A percentile compares a stretch with the other conserved stretches of the same genome.
Evolutionary conservation across 2,888 invertebrate genomes (phyloP).

Genomic region (Drosophila macrospina): DNA sequence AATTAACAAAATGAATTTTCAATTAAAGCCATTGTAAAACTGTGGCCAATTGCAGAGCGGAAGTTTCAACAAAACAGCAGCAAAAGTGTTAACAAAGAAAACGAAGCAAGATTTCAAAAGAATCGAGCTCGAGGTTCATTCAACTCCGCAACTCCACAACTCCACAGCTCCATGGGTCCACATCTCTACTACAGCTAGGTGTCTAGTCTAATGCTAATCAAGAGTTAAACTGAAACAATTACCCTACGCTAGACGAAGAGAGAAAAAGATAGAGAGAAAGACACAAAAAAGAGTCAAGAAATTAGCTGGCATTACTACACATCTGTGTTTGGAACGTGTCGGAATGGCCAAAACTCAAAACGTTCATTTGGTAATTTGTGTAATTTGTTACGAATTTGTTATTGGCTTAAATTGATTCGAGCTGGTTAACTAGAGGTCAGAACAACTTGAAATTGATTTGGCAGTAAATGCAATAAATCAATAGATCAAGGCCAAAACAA

Average conservation of each 20-base stretch:
- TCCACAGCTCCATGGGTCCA: slow-evolving; percentile 2
- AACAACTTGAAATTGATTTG: slow-evolving; percentile 15
- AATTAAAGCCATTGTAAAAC: slow-evolving; percentile 56
- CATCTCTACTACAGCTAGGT: not conserved
- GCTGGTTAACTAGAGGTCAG: slow-evolving; percentile 35
- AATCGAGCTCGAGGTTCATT: slow-evolving; percentile 52
- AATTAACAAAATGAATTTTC: slow-evolving; percentile 67
- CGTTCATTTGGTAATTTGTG: slow-evolving; percentile 31
- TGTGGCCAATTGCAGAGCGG: slow-evolving; percentile 62
- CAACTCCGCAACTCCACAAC: slow-evolving; percentile 37
- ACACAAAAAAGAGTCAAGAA: slow-evolving; percentile 26
- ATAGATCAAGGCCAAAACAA: slow-evolving; percentile 33
- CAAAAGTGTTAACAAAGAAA: slow-evolving; percentile 39
- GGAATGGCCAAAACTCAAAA: slow-evolving; percentile 34
- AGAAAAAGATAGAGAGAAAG: not conserved
- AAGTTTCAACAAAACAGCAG: slow-evolving; percentile 46
- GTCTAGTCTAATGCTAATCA: slow-evolving; percentile 46
- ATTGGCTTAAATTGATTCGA: slow-evolving; percentile 40
- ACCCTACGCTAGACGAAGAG: slow-evolving; percentile 13
- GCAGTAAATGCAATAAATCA: slow-evolving; percentile 23
- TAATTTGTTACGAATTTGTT: slow-evolving; percentile 42
- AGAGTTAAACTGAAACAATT: slow-evolving; percentile 54
- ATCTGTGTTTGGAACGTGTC: slow-evolving; percentile 40
- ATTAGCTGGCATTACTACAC: slow-evolving; percentile 53
- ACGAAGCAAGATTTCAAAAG: slow-evolving; percentile 57